Conservation (phyloP, 2,113 vertebrate species). For the Gymnorhina tibicen region DNA sequence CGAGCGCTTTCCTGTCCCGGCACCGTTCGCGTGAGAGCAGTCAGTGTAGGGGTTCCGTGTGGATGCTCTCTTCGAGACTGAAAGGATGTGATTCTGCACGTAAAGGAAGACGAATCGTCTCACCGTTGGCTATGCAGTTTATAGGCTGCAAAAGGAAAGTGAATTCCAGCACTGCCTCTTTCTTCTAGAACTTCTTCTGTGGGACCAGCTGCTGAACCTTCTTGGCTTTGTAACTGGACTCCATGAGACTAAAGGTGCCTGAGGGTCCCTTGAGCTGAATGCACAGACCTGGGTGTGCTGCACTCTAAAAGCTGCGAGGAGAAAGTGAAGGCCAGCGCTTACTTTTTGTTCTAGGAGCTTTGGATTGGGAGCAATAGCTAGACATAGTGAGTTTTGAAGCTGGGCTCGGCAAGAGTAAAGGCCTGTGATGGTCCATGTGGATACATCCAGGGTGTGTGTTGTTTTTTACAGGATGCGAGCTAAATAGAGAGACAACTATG, state of each 20-base stretch:
- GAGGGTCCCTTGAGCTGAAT: background rate
- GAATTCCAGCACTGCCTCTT: background rate
- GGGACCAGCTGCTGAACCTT: background rate
- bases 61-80: background rate
- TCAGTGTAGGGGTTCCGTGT: background rate
- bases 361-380: background rate
- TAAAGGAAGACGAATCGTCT: background rate
- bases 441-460: background rate
- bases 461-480: background rate
- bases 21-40: background rate
- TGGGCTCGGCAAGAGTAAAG: background rate
- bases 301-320: background rate
- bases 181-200: background rate
- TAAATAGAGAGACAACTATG: background rate
- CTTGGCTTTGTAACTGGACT: background rate
- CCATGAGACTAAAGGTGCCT: background rate
- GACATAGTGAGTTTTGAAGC: background rate
- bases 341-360: background rate
- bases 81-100: background rate
- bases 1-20: background rate
- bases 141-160: background rate
- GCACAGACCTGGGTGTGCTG: too few species aligned
- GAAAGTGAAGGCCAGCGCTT: fast-evolving
- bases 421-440: background rate
- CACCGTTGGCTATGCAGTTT: background rate